phyloP scores from a whole-genome alignment of 2,888 invertebrate genomes.

The Temnothorax ravouxi region DNA sequence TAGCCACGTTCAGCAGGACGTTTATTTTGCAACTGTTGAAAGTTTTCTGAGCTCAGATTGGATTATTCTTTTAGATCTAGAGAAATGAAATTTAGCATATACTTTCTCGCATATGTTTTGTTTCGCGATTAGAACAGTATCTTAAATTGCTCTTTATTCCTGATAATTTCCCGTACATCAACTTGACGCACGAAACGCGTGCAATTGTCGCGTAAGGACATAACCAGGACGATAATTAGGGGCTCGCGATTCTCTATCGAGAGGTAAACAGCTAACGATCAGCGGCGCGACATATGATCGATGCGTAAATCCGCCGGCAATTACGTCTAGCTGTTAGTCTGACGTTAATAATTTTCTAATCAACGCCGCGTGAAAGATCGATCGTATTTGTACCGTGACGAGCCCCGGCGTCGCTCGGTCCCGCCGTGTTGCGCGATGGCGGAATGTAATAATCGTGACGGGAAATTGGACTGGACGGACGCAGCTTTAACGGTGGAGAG shows the following conservation, averaged over 20 bases:
- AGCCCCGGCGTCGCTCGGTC: constrained; percentile 36
- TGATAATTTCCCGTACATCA: constrained; percentile 39
- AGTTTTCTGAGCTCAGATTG: no score
- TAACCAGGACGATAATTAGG: constrained; percentile 41
- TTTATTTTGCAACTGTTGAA: no score
- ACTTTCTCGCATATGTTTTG: background rate
- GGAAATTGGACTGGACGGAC: constrained; percentile 47
- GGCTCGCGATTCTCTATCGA: constrained; percentile 29
- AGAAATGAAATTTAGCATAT: background rate
- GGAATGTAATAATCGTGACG: constrained; percentile 52
- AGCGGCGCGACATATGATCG: constrained; percentile 42
- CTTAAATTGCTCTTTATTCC: constrained; percentile 32
- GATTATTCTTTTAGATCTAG: no score
- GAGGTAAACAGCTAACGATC: constrained; percentile 49
- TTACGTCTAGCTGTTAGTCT: constrained; percentile 48
- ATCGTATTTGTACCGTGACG: constrained; percentile 57
- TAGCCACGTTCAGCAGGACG: background rate
- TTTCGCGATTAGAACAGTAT: constrained; percentile 7
- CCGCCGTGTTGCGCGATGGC: constrained; percentile 33
- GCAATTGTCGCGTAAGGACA: constrained; percentile 52
- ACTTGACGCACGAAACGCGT: constrained; percentile 16
- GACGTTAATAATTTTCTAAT: constrained; percentile 59
- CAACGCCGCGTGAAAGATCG: constrained; percentile 55
- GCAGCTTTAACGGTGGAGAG: background rate
- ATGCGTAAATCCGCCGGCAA: constrained; percentile 54